Conservation (phyloP, 2,113 vertebrate species). For the Orthonyx spaldingii region DNA sequence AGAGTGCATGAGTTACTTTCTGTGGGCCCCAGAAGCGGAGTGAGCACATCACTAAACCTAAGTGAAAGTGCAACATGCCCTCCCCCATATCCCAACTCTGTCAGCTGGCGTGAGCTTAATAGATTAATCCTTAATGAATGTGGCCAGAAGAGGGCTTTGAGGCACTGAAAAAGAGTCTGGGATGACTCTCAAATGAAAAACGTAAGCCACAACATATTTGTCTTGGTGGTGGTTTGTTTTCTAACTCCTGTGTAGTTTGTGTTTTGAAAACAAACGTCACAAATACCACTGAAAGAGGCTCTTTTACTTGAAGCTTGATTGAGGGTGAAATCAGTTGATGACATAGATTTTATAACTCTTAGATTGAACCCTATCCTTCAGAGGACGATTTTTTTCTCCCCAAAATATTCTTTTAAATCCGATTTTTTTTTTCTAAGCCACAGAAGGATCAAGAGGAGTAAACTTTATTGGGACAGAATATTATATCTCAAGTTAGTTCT, state of each 20-base stretch:
- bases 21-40: neutral
- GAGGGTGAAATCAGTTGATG: neutral
- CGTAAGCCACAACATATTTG: neutral
- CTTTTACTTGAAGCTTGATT: neutral
- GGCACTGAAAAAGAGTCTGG: neutral
- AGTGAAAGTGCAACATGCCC: neutral
- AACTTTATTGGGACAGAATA: neutral
- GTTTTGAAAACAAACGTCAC: neutral
- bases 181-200: neutral
- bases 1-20: neutral
- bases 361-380: neutral
- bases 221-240: neutral
- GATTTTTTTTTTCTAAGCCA: neutral
- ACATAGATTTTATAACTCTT: neutral
- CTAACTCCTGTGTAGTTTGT: neutral
- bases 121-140: neutral
- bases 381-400: neutral
- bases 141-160: slow-evolving; percentile 21
- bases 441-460: neutral
- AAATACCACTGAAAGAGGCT: neutral
- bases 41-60: neutral
- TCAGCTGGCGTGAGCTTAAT: neutral
- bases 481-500: neutral
- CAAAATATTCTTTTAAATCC: neutral
- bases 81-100: neutral